These are phyloP conservation scores for Coranthus polyacanthus DNA, from an alignment of 2,797 vertebrate species.

Conservation along the genomic window DNA sequence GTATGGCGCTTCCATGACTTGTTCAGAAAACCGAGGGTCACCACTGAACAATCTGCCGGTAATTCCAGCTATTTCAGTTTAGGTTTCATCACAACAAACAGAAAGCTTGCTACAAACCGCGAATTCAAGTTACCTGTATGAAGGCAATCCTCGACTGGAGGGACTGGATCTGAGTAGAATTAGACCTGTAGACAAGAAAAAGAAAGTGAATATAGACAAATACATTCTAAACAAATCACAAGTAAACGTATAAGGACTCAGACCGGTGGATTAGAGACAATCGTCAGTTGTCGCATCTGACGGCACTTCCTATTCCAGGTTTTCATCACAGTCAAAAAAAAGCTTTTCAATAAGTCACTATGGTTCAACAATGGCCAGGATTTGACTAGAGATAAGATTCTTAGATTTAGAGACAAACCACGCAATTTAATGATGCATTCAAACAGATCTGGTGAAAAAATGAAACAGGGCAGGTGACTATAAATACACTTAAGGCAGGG, in stretches of 20 bases:
- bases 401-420: too few species aligned
- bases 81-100: constrained; percentile 49
- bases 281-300: constrained; percentile 73
- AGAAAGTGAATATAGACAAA: background rate
- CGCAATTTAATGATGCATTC: too few species aligned
- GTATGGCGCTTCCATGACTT: background rate
- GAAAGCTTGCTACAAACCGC: background rate
- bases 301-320: constrained; percentile 59
- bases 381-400: too few species aligned
- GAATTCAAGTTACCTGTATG: background rate
- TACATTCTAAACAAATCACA: background rate
- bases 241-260: background rate
- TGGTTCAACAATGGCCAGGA: too few species aligned
- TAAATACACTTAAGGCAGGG: too few species aligned
- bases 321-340: constrained; percentile 58
- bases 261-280: constrained; percentile 30
- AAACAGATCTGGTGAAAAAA: too few species aligned
- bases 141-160: too few species aligned
- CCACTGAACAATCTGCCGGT: constrained; percentile 91
- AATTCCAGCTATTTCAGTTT: constrained; percentile 89
- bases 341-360: too few species aligned
- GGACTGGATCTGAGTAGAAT: background rate
- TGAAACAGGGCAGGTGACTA: too few species aligned
- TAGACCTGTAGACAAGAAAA: constrained; percentile 14
- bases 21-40: constrained; percentile 89